Evolutionary conservation across 2,888 invertebrate genomes (phyloP).

Genomic region (Acrobasis consociella): DNA sequence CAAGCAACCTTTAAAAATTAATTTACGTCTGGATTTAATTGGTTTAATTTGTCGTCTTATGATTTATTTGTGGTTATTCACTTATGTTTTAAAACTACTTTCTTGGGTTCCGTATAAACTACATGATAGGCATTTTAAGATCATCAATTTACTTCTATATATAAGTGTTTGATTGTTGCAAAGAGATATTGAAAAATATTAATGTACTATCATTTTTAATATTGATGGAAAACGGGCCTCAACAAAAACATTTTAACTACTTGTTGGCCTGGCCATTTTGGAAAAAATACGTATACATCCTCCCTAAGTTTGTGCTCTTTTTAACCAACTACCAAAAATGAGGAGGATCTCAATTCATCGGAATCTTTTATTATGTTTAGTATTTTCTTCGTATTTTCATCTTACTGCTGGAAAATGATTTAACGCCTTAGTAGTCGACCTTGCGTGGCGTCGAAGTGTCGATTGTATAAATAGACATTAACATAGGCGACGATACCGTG

Average conservation of each 20-base stretch:
- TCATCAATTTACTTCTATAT: too few species aligned
- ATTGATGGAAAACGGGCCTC: too few species aligned
- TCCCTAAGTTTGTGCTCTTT: too few species aligned
- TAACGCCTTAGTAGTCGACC: slow-evolving; percentile 42
- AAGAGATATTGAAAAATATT: too few species aligned
- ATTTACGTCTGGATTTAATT: background rate
- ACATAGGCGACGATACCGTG: slow-evolving; percentile 57
- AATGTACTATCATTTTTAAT: too few species aligned
- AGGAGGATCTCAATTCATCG: too few species aligned
- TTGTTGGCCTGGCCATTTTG: background rate
- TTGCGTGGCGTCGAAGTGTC: slow-evolving; percentile 58
- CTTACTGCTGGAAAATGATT: background rate
- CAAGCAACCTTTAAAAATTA: background rate
- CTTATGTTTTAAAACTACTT: background rate
- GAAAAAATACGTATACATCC: background rate
- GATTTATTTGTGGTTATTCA: background rate
- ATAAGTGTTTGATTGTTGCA: too few species aligned
- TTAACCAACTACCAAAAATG: too few species aligned
- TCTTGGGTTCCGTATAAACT: too few species aligned
- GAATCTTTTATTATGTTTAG: too few species aligned
- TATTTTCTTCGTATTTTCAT: slow-evolving; percentile 3
- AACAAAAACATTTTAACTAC: too few species aligned
- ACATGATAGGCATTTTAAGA: too few species aligned
- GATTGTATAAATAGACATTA: slow-evolving; percentile 65
- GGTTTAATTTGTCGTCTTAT: background rate